Conservation (phyloP, 1,140 invertebrate genomes). For the Aplysia californica region DNA sequence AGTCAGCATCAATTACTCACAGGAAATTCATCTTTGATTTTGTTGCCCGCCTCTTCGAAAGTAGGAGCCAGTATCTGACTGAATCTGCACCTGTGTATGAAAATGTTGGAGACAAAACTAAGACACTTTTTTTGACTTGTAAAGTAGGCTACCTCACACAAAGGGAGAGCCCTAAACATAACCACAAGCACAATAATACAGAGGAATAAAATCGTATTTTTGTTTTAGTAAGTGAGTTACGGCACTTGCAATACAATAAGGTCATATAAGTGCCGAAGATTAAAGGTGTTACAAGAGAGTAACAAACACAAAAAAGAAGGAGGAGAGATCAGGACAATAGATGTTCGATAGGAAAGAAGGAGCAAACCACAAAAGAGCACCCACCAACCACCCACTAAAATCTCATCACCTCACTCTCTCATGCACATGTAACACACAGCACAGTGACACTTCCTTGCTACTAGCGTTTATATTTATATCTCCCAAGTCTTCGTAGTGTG, state of each 20-base stretch:
- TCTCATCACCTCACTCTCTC: not conserved
- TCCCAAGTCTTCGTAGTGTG: not conserved
- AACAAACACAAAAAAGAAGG: not conserved
- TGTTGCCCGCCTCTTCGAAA: constrained; percentile 95
- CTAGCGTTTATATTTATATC: not conserved
- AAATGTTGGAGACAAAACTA: too few species aligned
- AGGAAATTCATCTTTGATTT: constrained; percentile 83
- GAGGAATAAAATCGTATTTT: not conserved
- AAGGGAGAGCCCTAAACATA: not conserved
- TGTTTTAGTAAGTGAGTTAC: not conserved
- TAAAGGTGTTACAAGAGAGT: not conserved
- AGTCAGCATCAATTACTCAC: too few species aligned
- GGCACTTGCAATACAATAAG: not conserved
- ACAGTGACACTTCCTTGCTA: not conserved
- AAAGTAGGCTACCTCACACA: too few species aligned
- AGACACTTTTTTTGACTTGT: too few species aligned
- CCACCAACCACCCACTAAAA: not conserved
- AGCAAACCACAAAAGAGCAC: not conserved
- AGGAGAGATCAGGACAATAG: not conserved
- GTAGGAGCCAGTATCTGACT: constrained; percentile 96
- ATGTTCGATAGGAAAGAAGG: not conserved
- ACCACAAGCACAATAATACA: not conserved
- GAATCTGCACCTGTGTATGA: constrained; percentile 71
- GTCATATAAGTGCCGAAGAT: not conserved
- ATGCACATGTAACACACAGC: not conserved